These are phyloP conservation scores for Drosophila elegans DNA, from an alignment of 1,140 invertebrate genomes.

Conservation along the genomic window DNA sequence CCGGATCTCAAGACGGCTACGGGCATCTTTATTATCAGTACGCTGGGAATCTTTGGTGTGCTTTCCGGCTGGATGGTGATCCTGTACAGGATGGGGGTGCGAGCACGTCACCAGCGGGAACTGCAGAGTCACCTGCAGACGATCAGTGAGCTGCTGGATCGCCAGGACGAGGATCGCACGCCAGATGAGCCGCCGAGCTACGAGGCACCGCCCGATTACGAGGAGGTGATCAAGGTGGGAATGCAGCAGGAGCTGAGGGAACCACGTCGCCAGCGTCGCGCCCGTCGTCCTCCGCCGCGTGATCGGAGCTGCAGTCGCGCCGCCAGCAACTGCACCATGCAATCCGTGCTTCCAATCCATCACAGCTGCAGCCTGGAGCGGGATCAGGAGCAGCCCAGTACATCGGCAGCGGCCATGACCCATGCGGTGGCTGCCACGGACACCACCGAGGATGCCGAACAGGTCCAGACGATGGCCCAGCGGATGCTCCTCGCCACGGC, in stretches of 20 bases:
- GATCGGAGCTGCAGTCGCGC: conserved; percentile 64
- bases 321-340: conserved; percentile 67
- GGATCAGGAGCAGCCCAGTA: conserved; percentile 67
- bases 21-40: conserved; percentile 88
- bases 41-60: conserved; percentile 87
- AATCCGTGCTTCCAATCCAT: conserved; percentile 70
- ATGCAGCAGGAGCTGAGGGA: conserved; percentile 82
- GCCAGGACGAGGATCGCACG: conserved; percentile 86
- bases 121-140: conserved; percentile 88
- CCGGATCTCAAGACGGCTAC: conserved; percentile 89
- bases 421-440: conserved; percentile 68
- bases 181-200: conserved; percentile 89
- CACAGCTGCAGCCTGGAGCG: conserved; percentile 57
- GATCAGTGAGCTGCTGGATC: conserved; percentile 88
- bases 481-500: conserved; percentile 70
- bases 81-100: conserved; percentile 88
- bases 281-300: conserved; percentile 40
- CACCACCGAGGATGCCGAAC: conserved; percentile 56
- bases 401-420: conserved; percentile 72
- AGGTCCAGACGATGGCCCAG: conserved; percentile 47
- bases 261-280: conserved; percentile 57
- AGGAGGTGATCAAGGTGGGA: conserved; percentile 88
- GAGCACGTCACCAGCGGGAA: conserved; percentile 87
- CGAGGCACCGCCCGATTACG: conserved; percentile 90
- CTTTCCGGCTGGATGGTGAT: conserved; percentile 88